Evolutionary conservation across 2,113 vertebrate genomes (phyloP).

Genomic region (Zootoca vivipara): DNA sequence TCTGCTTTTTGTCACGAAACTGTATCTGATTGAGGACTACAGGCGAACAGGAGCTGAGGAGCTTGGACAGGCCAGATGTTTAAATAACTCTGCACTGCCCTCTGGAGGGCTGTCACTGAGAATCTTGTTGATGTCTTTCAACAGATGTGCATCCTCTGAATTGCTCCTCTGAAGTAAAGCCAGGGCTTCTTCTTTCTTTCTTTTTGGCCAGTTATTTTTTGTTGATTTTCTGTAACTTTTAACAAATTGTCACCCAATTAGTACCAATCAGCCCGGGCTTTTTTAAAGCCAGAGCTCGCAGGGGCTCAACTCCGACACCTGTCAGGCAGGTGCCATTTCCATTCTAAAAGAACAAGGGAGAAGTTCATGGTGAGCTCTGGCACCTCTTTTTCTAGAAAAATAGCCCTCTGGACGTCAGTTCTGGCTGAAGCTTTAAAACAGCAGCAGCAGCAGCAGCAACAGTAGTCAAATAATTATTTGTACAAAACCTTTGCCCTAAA

Average conservation of each 20-base stretch:
- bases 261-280: too few species aligned
- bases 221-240: too few species aligned
- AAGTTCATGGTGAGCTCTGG: too few species aligned
- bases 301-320: too few species aligned
- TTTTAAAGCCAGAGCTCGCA: too few species aligned
- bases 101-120: conserved; percentile 43
- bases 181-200: neutral
- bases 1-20: accelerated
- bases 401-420: neutral
- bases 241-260: too few species aligned
- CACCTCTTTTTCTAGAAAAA: too few species aligned
- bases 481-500: neutral
- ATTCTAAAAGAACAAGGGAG: too few species aligned
- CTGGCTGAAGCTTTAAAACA: neutral
- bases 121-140: neutral
- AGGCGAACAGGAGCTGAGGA: neutral
- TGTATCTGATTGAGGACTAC: accelerated
- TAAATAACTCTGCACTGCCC: conserved; percentile 63
- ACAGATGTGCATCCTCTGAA: neutral
- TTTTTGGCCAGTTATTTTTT: neutral
- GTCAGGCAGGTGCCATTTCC: too few species aligned
- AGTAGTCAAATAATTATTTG: too few species aligned
- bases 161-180: neutral
- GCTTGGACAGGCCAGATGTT: neutral
- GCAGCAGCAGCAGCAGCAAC: neutral